Evolutionary conservation across 2,797 vertebrate genomes (phyloP), one percentile per base, ranked within the genome.

Genomic region (Gadopsis marmoratus): DNA sequence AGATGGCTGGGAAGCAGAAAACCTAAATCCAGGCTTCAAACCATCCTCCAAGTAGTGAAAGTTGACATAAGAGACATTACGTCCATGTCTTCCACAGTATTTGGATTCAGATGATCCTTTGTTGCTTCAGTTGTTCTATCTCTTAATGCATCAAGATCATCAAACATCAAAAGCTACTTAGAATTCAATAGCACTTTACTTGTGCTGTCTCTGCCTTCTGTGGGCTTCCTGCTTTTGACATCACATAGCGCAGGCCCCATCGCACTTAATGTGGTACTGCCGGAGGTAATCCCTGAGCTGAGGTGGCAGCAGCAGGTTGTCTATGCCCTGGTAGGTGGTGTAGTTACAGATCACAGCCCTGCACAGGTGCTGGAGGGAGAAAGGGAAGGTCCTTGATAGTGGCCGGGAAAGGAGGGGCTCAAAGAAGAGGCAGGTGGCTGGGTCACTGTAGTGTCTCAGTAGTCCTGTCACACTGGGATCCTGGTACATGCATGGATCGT

Each of bases 401-500:
- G 97, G 97, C 7, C 95, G 96, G 51, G 97, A 98, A 9, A 99
- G 95, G 48, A 99, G 97, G 0, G 98, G 98, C 85, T 99, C 97
- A 48, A 99, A 99, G 93, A 99, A 99, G 94, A 99, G 98, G 95
- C 98, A 99, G 59, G 97, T 95, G 64, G 96, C 96, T 0, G 97
- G 97, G 88, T 99, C 97, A 71, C 98, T 98, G 92, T 99, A 99
- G 94, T 99, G 97, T 79, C 96, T 96, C 5, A 99, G 93, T 54
- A 99, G 95, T 21, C 97, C 97, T 0, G 97, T 99, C 86, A 99
- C 97, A 41, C 98, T 97, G 39, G 96, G 94, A 6, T 98, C 97
- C 61, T 96, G 96, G 95, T 99, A 99, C 95, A 99, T 97, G 45
- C 98, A 98, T 0, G 98, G 98, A 80, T 99, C 98, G 0, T 97